phyloP scores from a whole-genome alignment of 2,797 vertebrate genomes.

The Alectoris magna region DNA sequence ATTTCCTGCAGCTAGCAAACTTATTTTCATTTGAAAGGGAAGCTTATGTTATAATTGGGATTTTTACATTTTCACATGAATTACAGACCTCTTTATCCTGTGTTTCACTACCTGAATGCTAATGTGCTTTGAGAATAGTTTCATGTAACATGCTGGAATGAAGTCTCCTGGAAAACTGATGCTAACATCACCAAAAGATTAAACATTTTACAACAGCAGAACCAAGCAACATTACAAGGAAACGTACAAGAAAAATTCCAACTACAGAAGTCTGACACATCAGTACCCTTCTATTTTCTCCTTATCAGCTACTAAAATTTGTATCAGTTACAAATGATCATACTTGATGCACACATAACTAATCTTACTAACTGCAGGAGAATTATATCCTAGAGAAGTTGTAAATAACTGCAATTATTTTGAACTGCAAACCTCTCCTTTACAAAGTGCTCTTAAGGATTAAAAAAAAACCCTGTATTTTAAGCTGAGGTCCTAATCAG shows the following conservation, averaged over 20 bases:
- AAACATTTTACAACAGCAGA: neutral
- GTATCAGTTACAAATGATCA: neutral
- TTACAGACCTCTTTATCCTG: neutral
- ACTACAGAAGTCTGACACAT: neutral
- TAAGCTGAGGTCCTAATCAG: neutral
- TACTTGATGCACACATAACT: neutral
- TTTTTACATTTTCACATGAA: slow-evolving; percentile 19
- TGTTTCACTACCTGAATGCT: neutral
- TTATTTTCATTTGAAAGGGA: slow-evolving; percentile 23
- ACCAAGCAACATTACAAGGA: neutral
- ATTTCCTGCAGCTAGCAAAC: neutral
- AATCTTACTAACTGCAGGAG: fast-evolving
- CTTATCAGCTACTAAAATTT: neutral
- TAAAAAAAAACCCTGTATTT: neutral
- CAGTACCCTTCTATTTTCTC: neutral
- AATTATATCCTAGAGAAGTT: neutral
- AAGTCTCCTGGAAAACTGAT: neutral
- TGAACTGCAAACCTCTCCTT: neutral
- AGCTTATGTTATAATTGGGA: neutral
- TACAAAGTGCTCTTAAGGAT: neutral
- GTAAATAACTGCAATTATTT: neutral
- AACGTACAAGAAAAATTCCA: neutral
- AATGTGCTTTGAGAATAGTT: neutral
- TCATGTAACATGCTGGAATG: neutral
- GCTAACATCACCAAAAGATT: neutral